Evolutionary conservation across 2,113 vertebrate genomes (phyloP).

Genomic region (Ramphastos sulfuratus): DNA sequence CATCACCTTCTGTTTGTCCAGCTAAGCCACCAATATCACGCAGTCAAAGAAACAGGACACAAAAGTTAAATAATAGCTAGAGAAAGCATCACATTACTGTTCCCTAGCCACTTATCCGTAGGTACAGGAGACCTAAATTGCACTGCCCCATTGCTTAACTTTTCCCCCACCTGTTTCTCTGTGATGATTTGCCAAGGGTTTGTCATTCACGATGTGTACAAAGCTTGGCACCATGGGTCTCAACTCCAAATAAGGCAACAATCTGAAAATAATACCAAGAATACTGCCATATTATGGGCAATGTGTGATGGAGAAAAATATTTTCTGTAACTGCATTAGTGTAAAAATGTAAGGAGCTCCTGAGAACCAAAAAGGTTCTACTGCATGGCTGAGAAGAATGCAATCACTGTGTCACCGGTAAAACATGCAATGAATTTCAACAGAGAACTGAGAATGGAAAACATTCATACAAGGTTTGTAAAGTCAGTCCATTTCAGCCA

Average conservation of each 20-base stretch:
- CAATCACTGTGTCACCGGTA: background rate
- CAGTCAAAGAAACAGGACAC: background rate
- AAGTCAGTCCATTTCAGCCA: background rate
- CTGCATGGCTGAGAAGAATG: background rate
- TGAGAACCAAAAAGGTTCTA: background rate
- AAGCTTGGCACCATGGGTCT: background rate
- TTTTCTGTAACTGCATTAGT: background rate
- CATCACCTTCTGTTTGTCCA: background rate
- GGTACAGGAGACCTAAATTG: background rate
- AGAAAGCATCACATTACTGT: background rate
- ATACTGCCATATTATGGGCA: accelerated
- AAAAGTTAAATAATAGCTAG: background rate
- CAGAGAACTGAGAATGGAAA: background rate
- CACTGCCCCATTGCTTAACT: background rate
- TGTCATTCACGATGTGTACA: background rate
- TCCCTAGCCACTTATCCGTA: background rate
- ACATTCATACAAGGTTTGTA: background rate
- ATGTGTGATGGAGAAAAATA: background rate
- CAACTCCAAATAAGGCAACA: background rate
- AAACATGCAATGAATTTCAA: background rate
- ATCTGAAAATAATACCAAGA: background rate
- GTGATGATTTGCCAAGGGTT: background rate
- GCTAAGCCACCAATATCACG: accelerated
- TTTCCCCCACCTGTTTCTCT: background rate
- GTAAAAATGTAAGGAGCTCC: background rate